These are phyloP conservation scores for Suricata suricatta DNA, from an alignment of 2,113 vertebrate species.

Conservation along the genomic window DNA sequence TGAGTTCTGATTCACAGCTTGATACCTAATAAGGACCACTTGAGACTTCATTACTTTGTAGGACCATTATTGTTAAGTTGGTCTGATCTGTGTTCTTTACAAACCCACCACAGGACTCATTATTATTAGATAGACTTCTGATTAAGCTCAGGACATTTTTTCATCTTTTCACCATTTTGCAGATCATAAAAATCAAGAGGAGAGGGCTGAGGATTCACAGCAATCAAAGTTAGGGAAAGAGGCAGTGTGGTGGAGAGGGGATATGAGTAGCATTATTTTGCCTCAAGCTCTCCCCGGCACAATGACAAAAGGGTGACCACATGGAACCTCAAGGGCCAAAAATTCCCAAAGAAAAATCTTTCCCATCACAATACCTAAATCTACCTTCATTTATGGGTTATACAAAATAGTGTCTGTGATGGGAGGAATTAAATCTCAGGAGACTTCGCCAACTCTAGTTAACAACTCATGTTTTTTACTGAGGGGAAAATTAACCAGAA, in stretches of 20 bases:
- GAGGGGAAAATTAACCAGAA: neutral
- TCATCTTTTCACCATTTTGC: constrained; percentile 74
- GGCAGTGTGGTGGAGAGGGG: neutral
- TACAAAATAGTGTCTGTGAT: neutral
- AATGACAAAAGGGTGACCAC: neutral
- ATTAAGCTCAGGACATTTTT: constrained; percentile 82
- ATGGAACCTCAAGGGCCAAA: neutral
- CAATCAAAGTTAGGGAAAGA: constrained; percentile 4
- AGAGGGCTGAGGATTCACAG: constrained; percentile 4
- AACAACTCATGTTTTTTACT: neutral
- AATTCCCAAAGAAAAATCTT: neutral
- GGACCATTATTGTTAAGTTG: constrained; percentile 84
- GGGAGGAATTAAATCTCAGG: neutral
- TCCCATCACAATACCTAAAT: neutral
- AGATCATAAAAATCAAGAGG: constrained; percentile 45
- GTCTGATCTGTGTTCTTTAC: constrained; percentile 81
- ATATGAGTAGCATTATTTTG: neutral
- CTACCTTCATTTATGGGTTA: neutral
- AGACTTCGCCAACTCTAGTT: neutral
- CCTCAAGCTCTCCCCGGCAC: neutral
- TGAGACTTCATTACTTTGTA: constrained; percentile 86
- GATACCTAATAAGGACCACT: constrained; percentile 84
- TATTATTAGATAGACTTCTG: constrained; percentile 83
- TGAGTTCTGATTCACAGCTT: constrained; percentile 78
- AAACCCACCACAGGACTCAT: constrained; percentile 79